phyloP scores from a whole-genome alignment of 2,113 vertebrate species.

The Brienomyrus brachyistius region DNA sequence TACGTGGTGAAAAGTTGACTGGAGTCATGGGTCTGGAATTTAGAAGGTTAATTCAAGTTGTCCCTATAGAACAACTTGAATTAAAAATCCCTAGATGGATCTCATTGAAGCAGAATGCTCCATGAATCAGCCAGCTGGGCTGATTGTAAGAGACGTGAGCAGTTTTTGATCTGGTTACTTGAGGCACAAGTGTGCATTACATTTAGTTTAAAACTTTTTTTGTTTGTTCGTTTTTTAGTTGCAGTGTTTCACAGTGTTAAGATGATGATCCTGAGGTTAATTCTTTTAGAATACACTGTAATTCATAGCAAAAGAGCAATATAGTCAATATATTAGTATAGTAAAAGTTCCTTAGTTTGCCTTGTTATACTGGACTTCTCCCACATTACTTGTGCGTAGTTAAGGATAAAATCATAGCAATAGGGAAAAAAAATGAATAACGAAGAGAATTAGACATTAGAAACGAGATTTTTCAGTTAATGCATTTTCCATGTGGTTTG shows the following conservation, averaged over 20 bases:
- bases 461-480: neutral
- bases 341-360: neutral
- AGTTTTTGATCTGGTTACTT: neutral
- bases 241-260: neutral
- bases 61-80: neutral
- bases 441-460: neutral
- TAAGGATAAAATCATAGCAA: neutral
- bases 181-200: no score
- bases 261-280: neutral
- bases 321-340: neutral
- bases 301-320: neutral
- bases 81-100: neutral
- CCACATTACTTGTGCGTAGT: neutral
- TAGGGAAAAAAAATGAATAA: neutral
- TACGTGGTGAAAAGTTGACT: neutral
- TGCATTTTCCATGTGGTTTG: neutral
- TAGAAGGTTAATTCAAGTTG: neutral
- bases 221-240: neutral
- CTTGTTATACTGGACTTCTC: neutral
- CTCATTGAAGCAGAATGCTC: neutral
- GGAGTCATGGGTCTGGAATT: conserved; percentile 1
- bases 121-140: neutral
- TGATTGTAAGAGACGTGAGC: neutral
- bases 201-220: no score
- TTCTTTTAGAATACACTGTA: neutral